A percentile compares a stretch with the other conserved stretches of the same genome.
Conservation (phyloP, 1,140 invertebrate species). For the Bombus sibiricus region DNA sequence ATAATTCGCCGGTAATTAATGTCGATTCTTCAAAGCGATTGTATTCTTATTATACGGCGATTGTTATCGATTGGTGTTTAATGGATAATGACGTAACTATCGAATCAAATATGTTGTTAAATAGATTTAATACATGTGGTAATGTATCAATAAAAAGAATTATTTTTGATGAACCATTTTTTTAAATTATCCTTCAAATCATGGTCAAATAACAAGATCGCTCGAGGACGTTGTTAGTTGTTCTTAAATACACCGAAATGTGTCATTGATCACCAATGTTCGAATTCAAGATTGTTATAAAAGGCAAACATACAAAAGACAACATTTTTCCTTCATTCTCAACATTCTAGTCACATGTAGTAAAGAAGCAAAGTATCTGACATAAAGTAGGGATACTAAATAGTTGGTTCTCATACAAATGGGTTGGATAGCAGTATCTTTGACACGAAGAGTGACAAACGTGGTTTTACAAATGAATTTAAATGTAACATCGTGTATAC, state of each 20-base stretch:
- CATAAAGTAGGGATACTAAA: no score
- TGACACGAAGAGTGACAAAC: background rate
- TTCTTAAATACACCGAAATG: background rate
- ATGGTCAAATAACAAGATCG: background rate
- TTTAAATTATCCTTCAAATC: background rate
- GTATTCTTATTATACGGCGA: background rate
- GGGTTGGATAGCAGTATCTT: background rate
- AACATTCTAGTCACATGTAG: background rate
- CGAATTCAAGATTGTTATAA: background rate
- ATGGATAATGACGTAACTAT: conserved; percentile 9
- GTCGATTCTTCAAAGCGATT: conserved; percentile 15
- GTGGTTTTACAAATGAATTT: background rate
- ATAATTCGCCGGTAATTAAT: background rate
- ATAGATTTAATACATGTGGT: background rate
- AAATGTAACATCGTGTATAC: background rate
- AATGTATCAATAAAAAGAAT: background rate
- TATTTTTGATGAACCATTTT: no score
- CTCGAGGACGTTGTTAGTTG: background rate
- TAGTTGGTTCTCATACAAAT: background rate
- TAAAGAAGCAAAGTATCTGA: no score
- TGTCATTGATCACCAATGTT: background rate
- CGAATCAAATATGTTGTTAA: background rate
- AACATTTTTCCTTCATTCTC: background rate
- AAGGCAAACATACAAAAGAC: background rate
- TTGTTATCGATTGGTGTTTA: background rate